Base-by-base conservation (phyloP, 2,888 invertebrate genomes). In the Phlogophora meticulosa region DNA sequence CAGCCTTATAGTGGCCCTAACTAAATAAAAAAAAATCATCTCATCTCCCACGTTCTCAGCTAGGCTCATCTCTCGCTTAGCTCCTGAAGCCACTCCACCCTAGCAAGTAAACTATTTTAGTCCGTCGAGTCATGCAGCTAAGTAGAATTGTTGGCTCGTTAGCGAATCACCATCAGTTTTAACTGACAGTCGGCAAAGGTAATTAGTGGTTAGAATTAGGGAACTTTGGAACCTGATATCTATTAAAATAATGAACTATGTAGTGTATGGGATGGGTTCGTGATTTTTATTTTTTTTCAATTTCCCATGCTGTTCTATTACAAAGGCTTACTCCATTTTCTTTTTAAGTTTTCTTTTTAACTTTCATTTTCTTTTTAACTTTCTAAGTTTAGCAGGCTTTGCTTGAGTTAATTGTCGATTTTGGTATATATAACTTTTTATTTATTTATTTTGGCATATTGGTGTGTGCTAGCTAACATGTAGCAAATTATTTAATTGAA, bases 91-190 rank as follows among this genome's bases (percentile, higher is more conserved):
- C 52, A 58, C 70, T 53, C 51, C 46, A 57, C 72, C 70, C 55
- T 49, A 75, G 70, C 56, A 58, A 51, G 55, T 60, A 72, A 83
- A 78, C 71, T 76, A 82, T 81, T 84, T 83, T 83, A 77, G 76
- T 70, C 58, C 49, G 80, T 53, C 82, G 78, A 85, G 87, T 85
- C 87, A 85, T 84, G 76, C 72, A 75, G 68, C 68, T 83, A 84
- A 85, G 81, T 85, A 81, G 85, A 83, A 85, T 58, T 71, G 72
- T 51, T 51, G 58, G 70, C 71, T 82, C 86, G 82, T 85, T 83
- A 81, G 77, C 73, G 71, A 75, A 73, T 78, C 76, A 61, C 80
- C 82, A 71, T 83, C 78, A 72, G 72, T 81, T 73, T 69, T 85
- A 76, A 85, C 84, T 82, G 85, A 85, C 86, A 83, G 82, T 57